Percentiles rank a stretch among this genome's conserved stretches.
phyloP scores from a whole-genome alignment of 92 coral and sea anemone genomes.

The Pocillopora meandrina region DNA sequence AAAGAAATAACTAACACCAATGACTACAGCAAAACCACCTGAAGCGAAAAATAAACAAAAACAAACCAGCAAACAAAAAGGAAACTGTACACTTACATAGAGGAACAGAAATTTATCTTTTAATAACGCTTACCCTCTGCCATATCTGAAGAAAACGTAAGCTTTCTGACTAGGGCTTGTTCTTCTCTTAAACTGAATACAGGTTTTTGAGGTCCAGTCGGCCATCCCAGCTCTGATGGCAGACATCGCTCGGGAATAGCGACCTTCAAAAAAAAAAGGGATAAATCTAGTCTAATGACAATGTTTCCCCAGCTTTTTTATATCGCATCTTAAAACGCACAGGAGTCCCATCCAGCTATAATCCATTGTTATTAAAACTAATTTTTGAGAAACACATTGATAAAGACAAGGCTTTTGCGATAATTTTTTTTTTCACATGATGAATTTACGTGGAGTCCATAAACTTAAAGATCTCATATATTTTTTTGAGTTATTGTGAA shows the following conservation, averaged over 20 bases:
- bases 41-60: too few relatives aligned
- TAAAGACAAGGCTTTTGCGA: too few relatives aligned
- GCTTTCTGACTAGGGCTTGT: not conserved
- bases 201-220: conserved; percentile 23
- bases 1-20: too few relatives aligned
- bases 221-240: conserved; percentile 10
- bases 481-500: too few relatives aligned
- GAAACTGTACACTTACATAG: not conserved
- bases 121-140: not conserved
- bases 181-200: conserved; percentile 4
- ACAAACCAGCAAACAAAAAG: too few relatives aligned
- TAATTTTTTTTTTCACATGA: too few relatives aligned
- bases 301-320: not conserved
- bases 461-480: too few relatives aligned
- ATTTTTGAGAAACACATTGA: too few relatives aligned
- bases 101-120: not conserved
- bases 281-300: not conserved
- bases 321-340: not conserved
- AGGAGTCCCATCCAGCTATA: not conserved
- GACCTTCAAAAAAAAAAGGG: not conserved
- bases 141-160: not conserved
- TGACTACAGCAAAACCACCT: too few relatives aligned
- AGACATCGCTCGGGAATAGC: not conserved
- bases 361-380: too few relatives aligned
- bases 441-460: too few relatives aligned